Conservation (phyloP, 2,113 vertebrate species). For the Chascanopsetta lugubris region DNA sequence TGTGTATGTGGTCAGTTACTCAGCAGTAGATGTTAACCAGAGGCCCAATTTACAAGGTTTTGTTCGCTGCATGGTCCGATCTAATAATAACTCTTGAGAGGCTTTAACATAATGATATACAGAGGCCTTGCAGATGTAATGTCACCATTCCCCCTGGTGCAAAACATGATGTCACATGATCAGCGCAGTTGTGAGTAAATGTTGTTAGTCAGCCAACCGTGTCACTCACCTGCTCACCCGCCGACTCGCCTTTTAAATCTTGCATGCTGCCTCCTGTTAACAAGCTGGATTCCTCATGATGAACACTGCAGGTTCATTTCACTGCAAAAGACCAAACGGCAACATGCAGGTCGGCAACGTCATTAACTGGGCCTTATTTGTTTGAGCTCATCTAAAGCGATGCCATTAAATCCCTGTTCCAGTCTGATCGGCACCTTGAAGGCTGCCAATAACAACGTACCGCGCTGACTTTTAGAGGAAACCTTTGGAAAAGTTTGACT, state of each 20-base stretch:
- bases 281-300: not conserved
- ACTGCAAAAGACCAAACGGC: not conserved
- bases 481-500: conserved; percentile 2
- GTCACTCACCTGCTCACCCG: conserved; percentile 1
- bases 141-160: too few relatives aligned
- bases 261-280: not conserved
- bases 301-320: not conserved
- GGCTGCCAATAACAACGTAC: conserved; percentile 39
- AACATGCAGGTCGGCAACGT: conserved; percentile 26
- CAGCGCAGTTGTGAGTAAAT: too few relatives aligned
- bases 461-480: conserved; percentile 2
- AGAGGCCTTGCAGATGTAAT: too few relatives aligned
- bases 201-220: not conserved
- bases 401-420: conserved; percentile 56
- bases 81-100: too few relatives aligned
- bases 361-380: conserved; percentile 63
- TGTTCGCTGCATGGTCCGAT: too few relatives aligned
- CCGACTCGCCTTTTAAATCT: not conserved
- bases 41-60: too few relatives aligned
- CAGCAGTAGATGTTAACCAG: too few relatives aligned
- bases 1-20: too few relatives aligned
- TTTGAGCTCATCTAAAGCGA: conserved; percentile 55
- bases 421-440: conserved; percentile 28
- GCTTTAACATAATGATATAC: too few relatives aligned
- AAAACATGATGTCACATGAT: not conserved